Conservation (phyloP, 2,888 invertebrate genomes). For the Nemotelus pantherinus region DNA sequence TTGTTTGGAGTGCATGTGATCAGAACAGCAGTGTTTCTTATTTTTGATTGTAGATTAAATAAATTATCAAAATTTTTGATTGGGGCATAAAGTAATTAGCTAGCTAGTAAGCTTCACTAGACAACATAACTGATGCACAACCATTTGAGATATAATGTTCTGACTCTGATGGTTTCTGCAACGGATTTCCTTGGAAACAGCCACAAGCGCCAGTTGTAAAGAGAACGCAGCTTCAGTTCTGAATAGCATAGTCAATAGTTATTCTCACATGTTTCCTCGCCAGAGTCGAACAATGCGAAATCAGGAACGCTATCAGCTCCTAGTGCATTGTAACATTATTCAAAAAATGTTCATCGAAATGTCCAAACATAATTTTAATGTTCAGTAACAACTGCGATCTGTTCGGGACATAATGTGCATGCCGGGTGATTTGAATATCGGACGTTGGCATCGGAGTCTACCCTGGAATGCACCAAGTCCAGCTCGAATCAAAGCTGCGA, state of each 20-base stretch:
- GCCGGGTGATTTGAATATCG: conserved; percentile 35
- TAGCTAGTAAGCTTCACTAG: no score
- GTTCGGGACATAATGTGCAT: conserved; percentile 31
- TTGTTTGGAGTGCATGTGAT: neutral
- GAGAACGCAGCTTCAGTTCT: no score
- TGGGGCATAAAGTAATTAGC: no score
- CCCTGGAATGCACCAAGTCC: conserved; percentile 29
- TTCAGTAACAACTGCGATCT: conserved; percentile 21
- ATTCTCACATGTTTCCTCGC: no score
- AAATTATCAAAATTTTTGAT: no score
- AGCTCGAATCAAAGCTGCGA: conserved; percentile 3
- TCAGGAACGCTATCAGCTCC: conserved; percentile 20
- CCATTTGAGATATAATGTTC: no score
- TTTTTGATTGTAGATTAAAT: neutral
- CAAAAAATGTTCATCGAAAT: conserved; percentile 32
- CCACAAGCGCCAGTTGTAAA: no score
- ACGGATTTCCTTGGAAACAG: no score
- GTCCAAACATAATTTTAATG: conserved; percentile 36
- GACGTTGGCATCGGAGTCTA: conserved; percentile 32
- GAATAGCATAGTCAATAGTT: no score
- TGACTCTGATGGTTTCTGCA: no score
- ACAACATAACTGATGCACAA: no score
- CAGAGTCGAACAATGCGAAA: no score
- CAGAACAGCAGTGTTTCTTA: neutral
- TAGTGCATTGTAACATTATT: conserved; percentile 26